phyloP scores from a whole-genome alignment of 2,888 invertebrate genomes.

The Diogma glabrata region DNA sequence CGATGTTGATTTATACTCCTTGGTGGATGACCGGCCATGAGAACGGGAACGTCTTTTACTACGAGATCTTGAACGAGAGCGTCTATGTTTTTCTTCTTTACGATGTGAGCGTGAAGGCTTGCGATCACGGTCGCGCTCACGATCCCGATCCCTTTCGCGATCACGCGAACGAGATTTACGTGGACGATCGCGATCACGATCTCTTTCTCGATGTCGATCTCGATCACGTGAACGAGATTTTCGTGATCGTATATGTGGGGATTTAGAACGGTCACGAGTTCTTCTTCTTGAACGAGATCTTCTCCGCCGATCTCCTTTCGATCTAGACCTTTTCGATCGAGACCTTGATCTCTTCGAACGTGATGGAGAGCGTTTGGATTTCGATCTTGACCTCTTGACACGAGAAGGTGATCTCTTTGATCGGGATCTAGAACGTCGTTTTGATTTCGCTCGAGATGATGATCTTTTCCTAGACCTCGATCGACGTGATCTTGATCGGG shows the following conservation, averaged over 20 bases:
- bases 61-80: slow-evolving; percentile 31
- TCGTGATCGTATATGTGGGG: slow-evolving; percentile 23
- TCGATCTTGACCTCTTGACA: slow-evolving; percentile 35
- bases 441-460: slow-evolving; percentile 46
- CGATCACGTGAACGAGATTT: slow-evolving; percentile 26
- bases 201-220: slow-evolving; percentile 30
- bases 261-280: slow-evolving; percentile 24
- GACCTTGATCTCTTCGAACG: slow-evolving; percentile 29
- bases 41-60: slow-evolving; percentile 37
- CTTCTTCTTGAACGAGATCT: slow-evolving; percentile 28
- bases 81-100: slow-evolving; percentile 38
- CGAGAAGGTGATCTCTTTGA: slow-evolving; percentile 35
- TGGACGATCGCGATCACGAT: slow-evolving; percentile 26
- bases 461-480: slow-evolving; percentile 47
- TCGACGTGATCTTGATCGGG: slow-evolving; percentile 49
- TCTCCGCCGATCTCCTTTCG: slow-evolving; percentile 38
- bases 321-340: slow-evolving; percentile 37
- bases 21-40: slow-evolving; percentile 31
- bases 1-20: slow-evolving; percentile 30
- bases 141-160: slow-evolving; percentile 38
- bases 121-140: slow-evolving; percentile 22
- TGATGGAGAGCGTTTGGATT: slow-evolving; percentile 17
- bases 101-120: slow-evolving; percentile 39
- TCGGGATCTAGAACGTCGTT: slow-evolving; percentile 47
- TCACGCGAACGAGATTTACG: slow-evolving; percentile 26